These are phyloP conservation scores for Opisthograptis luteolata DNA, from an alignment of 2,888 invertebrate genomes.

Conservation along the genomic window DNA sequence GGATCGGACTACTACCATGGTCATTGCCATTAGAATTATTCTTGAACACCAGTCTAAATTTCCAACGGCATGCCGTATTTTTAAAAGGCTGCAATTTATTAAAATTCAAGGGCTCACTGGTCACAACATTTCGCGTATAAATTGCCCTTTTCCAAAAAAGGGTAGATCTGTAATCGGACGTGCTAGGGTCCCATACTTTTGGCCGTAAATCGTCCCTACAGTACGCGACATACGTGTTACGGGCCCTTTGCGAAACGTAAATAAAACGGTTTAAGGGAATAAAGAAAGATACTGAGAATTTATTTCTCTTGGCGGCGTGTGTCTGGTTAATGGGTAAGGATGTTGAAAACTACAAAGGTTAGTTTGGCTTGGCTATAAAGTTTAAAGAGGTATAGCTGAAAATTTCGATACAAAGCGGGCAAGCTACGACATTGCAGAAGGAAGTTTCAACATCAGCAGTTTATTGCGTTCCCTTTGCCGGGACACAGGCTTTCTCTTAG, in stretches of 20 bases:
- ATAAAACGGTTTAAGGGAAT: conserved; percentile 26
- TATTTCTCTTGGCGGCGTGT: conserved; percentile 7
- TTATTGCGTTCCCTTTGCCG: no score
- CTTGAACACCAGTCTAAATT: background rate
- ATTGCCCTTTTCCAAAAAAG: conserved; percentile 17
- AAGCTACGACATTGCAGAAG: no score
- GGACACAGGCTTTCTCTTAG: no score
- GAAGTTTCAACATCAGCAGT: no score
- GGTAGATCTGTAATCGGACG: conserved; percentile 33
- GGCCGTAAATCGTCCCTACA: conserved; percentile 36
- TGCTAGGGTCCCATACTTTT: conserved; percentile 34
- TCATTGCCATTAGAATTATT: no score
- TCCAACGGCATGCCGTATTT: background rate
- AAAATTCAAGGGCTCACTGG: conserved; percentile 11
- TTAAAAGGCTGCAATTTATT: background rate
- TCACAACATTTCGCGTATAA: conserved; percentile 16
- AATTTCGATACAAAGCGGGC: no score
- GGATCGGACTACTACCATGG: no score
- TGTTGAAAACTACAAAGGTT: background rate
- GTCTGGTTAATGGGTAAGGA: background rate
- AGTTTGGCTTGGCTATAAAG: background rate
- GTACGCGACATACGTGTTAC: conserved; percentile 30
- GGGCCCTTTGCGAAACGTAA: conserved; percentile 24
- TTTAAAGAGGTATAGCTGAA: background rate
- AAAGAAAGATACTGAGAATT: conserved; percentile 27